These are phyloP conservation scores for Azemiops feae DNA, from an alignment of 2,113 vertebrate species.

Conservation along the genomic window DNA sequence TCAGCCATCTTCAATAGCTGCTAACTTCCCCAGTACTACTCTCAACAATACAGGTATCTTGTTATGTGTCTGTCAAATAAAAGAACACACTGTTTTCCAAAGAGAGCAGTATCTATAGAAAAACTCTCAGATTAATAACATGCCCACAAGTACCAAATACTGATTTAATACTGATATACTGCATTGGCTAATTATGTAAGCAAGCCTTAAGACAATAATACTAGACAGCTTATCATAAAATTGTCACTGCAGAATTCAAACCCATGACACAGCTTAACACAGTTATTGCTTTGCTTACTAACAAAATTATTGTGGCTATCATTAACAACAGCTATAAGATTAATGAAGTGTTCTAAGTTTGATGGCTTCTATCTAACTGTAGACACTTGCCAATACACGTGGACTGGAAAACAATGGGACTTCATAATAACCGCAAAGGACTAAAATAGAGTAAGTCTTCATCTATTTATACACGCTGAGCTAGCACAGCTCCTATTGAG, in stretches of 20 bases:
- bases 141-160: background rate
- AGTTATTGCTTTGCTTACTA: background rate
- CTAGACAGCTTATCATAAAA: background rate
- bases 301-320: background rate
- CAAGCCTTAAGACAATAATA: background rate
- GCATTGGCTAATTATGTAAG: background rate
- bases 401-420: background rate
- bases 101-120: background rate
- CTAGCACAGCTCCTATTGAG: background rate
- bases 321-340: background rate
- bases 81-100: background rate
- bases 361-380: background rate
- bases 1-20: background rate
- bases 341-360: background rate
- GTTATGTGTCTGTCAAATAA: background rate
- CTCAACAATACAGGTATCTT: background rate
- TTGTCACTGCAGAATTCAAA: background rate
- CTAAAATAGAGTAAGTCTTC: background rate
- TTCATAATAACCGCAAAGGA: background rate
- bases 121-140: background rate
- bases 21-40: background rate
- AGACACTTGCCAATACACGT: background rate
- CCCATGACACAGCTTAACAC: background rate
- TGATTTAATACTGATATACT: background rate
- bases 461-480: background rate